A percentile compares a stretch with the other conserved stretches of the same genome.
Evolutionary conservation across 2,113 vertebrate genomes (phyloP).

Genomic region (human (Homo sapiens)): GRCh38 chr7:120603501-120604000

Average conservation of each 20-base stretch:
- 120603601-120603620: background rate
- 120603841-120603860: background rate
- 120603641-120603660: background rate
- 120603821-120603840: background rate
- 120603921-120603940: background rate
- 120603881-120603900: background rate
- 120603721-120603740: background rate
- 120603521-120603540: background rate
- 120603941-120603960: background rate
- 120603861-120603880: background rate
- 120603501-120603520: background rate
- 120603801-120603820: background rate
- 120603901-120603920: background rate
- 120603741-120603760: background rate
- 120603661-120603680: background rate
- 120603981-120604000: background rate
- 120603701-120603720: background rate
- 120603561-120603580: background rate
- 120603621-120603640: background rate
- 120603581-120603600: background rate
- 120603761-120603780: background rate
- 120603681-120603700: background rate
- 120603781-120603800: background rate
- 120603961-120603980: background rate
- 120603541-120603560: background rate